Evolutionary conservation across 2,113 vertebrate genomes (phyloP), one percentile per base, ranked within the genome.

Genomic region (Aspiorhynchus laticeps): DNA sequence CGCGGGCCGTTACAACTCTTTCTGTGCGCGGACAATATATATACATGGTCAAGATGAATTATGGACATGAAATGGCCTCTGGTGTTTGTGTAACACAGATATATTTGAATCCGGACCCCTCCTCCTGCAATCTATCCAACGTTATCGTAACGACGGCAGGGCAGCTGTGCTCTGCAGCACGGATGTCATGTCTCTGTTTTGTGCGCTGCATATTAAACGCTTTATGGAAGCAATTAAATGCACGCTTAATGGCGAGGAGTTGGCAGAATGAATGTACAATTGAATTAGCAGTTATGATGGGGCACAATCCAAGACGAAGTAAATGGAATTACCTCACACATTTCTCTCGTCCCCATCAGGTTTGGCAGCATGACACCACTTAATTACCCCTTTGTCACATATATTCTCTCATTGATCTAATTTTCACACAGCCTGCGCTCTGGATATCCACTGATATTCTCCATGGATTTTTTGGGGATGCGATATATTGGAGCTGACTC

Each of bases 181-280:
- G 0, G 2, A 92, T 93, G 86, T 92, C 92, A 94, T 92, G 94
- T 95, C 94, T 92, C 92, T 91, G 87, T 88, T 96, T 96, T 97
- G 96, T 97, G 96, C 85, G 92, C 95, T 96, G 97, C 97, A 98
- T 99, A 98, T 98, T 98, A 98, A 99, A 95, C 97, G 96, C 97
- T 98, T 97, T 96, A 96, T 97, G 96, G 96, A 95, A 95, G 97
- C 96, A 97, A 99, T 98, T 98, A 98, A 98, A 98, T 95, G 96
- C 94, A 94, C 92, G 96, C 96, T 96, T 98, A 98, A 98, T 97
- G 96, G 96, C 95, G 93, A 95, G 80, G 96, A 97, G 96, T 95
- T 97, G 96, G 97, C 97, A 97, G 96, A 96, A 96, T 94, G 95
- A 96, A 95, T 88, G 94, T 94, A 95, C 95, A 96, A 97, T 97